Percentiles rank a stretch among this genome's conserved stretches.
Conservation (phyloP, 2,888 invertebrate species). For the Spilarctia lutea region DNA sequence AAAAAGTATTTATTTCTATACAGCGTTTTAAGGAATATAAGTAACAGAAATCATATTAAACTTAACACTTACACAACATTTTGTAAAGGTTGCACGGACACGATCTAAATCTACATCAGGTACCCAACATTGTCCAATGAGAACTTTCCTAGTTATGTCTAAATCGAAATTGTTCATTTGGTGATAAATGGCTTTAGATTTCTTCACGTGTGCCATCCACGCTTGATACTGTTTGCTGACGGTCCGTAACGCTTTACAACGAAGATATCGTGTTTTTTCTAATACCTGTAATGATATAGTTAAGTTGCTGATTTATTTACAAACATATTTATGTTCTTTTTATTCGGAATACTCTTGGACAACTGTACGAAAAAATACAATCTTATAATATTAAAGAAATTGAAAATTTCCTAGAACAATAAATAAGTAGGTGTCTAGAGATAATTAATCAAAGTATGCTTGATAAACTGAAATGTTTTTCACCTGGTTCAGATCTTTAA, state of each 20-base stretch:
- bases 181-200: slow-evolving; percentile 95
- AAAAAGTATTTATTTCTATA: too few relatives aligned
- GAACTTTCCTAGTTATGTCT: slow-evolving; percentile 93
- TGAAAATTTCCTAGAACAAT: too few relatives aligned
- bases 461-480: slow-evolving; percentile 1
- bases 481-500: slow-evolving; percentile 92
- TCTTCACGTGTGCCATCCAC: slow-evolving; percentile 94
- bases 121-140: slow-evolving; percentile 94
- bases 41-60: neutral
- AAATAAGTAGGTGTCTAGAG: neutral
- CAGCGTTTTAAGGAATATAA: too few relatives aligned
- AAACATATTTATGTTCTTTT: neutral
- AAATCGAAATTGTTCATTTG: slow-evolving; percentile 93
- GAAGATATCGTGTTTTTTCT: slow-evolving; percentile 93
- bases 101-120: slow-evolving; percentile 88
- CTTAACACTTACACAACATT: slow-evolving; percentile 58
- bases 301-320: neutral
- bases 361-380: too few relatives aligned
- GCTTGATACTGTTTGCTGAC: slow-evolving; percentile 92
- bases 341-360: too few relatives aligned
- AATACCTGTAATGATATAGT: slow-evolving; percentile 86
- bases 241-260: slow-evolving; percentile 92
- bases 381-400: too few relatives aligned
- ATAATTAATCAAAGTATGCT: neutral
- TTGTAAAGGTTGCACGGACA: slow-evolving; percentile 82